phyloP scores from a whole-genome alignment of 2,888 invertebrate genomes.

The Emmelina monodactyla region DNA sequence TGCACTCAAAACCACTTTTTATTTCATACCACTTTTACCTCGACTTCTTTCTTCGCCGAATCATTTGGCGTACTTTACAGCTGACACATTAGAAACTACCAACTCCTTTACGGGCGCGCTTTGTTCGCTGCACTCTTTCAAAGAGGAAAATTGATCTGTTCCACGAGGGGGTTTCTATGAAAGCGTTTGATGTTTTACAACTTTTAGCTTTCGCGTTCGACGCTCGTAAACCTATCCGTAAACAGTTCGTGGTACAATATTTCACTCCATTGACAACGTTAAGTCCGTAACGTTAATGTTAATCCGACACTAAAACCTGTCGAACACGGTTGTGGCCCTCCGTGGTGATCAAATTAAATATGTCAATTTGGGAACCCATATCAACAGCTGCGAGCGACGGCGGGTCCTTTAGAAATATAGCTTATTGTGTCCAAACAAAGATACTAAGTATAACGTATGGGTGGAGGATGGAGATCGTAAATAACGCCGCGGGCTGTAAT shows the following conservation, averaged over 20 bases:
- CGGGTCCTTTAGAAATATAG: conserved; percentile 65
- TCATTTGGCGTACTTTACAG: conserved; percentile 41
- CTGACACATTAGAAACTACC: conserved; percentile 57
- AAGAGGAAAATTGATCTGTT: conserved; percentile 53
- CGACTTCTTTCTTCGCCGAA: conserved; percentile 38
- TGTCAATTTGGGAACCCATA: conserved; percentile 66
- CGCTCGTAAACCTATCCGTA: conserved; percentile 25
- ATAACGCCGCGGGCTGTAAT: conserved; percentile 64
- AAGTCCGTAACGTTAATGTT: conserved; percentile 54
- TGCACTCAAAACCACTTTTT: conserved; percentile 35
- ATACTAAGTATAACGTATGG: conserved; percentile 68
- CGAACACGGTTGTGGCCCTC: conserved; percentile 56
- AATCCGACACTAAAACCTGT: conserved; percentile 65
- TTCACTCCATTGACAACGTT: conserved; percentile 44
- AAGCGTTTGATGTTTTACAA: conserved; percentile 37
- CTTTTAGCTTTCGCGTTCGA: conserved; percentile 13
- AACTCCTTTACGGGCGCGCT: conserved; percentile 50
- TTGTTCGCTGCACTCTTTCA: conserved; percentile 46
- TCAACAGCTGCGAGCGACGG: conserved; percentile 65
- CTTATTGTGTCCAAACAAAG: conserved; percentile 68
- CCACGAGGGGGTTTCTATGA: conserved; percentile 25
- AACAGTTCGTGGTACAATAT: conserved; percentile 29
- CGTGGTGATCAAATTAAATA: conserved; percentile 65
- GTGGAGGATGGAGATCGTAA: conserved; percentile 63
- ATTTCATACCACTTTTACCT: conserved; percentile 60